Evolutionary conservation across 2,888 invertebrate genomes (phyloP), one percentile per base, ranked within the genome.

Genomic region (Tuberolachnus salignus): DNA sequence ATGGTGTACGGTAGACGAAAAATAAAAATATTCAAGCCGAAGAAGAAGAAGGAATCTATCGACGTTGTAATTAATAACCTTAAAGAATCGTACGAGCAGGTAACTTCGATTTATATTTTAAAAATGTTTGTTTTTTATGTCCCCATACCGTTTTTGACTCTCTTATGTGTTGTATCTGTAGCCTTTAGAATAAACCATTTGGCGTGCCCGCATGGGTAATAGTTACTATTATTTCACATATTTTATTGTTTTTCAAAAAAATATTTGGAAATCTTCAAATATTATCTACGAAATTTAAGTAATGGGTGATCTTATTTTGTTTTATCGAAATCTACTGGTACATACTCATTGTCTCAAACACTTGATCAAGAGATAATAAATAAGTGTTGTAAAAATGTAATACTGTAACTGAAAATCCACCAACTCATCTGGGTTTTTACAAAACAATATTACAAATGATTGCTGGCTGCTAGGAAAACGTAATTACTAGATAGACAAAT

Each of bases 61-160:
- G 87, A 87, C 83, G 86, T 86, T 26, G 87, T 87, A n/a, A 88
- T 88, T 82, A 85, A 87, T 84, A 87, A 86, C 84, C 86, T 88
- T 82, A 85, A 86, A 83, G 85, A 86, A 14, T 87, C 87, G 80
- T 88, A 88, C 82, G 87, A 87, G 61, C 87, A 86, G 85, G 88
- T 88, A 83, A 81, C 81, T 23, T 70, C 19, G 10, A 19, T 19
- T 19, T 4, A 19, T 19, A n/a, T n/a, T 16, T 53, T 53, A 53
- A 6, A 53, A 6, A 6, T n/a, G n/a, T 3, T 53, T 53, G 4
- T 19, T 0, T 1, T 19, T 19, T 19, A 53, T n/a, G n/a, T 10
- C 9, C 2, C 6, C 6, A 8, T 53, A n/a, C 8, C 6, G 19
- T 19, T 8, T n/a, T 19, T 10, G 1, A n/a, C 10, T 19, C 9